Base-by-base conservation (phyloP, 2,888 invertebrate genomes). In the Creontiades dilutus region DNA sequence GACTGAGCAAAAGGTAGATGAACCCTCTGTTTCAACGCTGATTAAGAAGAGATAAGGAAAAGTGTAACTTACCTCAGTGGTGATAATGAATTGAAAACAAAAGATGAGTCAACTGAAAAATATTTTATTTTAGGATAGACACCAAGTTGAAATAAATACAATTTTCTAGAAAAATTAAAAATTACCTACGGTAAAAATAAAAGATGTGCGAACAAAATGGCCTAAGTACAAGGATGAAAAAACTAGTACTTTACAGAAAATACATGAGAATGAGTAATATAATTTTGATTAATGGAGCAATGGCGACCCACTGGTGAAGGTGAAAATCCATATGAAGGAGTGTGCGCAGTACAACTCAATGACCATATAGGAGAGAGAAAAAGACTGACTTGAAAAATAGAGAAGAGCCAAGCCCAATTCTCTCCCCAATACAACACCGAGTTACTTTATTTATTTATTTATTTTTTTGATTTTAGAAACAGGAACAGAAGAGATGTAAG, bases 361-460 rank as follows among this genome's bases (percentile, higher is more conserved):
- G 89, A 84, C 75, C 84, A 82, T 89, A 89, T 89, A 89, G 89
- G 89, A 89, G 89, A 89, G 89, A 89, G 89, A 89, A 89, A 89
- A 89, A 89, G 89, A 89, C 89, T 89, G 89, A 89, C 89, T 89
- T 47, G 55, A 23, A 19, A 47, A 52, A 68, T 84, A 47, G 57
- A 28, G 23, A 88, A 93, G 91, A 95, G 95, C 94, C 95, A 93
- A 95, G 95, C 95, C 95, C 93, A 94, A 94, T 95, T 94, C 95
- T 95, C 95, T 94, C 95, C 94, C 95, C 96, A 94, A 95, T 93
- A 91, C 92, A 92, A 90, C 91, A 82, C 84, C 55, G 84, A 55
- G 88, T 80, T 52, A 37, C 7, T 37, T 37, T 2, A 4, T 37
- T 4, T 37, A 37, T 37, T 80, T 52, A n/a, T n/a, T n/a, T n/a